Evolutionary conservation across 1,140 invertebrate genomes (phyloP).

Genomic region (Anastrepha obliqua): DNA sequence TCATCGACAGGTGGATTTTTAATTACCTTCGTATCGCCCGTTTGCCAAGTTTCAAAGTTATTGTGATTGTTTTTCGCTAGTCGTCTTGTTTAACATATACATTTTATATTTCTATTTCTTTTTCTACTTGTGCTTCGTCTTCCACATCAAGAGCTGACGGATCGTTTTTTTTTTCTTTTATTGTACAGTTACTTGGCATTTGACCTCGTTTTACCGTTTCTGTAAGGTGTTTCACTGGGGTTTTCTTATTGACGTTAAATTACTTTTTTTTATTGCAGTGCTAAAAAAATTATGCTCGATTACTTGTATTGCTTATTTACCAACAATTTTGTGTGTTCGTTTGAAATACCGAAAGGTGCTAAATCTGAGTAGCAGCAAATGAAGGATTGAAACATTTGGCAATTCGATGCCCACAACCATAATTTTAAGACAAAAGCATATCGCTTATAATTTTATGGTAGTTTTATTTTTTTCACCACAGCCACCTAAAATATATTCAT

Average conservation of each 20-base stretch:
- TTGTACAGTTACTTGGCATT: slow-evolving; percentile 46
- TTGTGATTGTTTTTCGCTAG: slow-evolving; percentile 16
- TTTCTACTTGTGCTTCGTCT: not conserved
- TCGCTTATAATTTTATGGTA: too few species aligned
- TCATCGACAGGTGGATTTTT: slow-evolving; percentile 52
- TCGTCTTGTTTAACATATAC: not conserved
- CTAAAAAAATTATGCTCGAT: slow-evolving; percentile 26
- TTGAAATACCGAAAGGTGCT: not conserved
- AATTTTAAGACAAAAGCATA: not conserved
- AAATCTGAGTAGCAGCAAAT: not conserved
- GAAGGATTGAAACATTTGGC: not conserved
- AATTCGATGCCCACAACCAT: not conserved
- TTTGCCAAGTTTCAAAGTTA: slow-evolving; percentile 10
- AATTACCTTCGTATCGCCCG: slow-evolving; percentile 41
- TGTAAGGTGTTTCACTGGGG: slow-evolving; percentile 3
- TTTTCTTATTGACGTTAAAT: slow-evolving; percentile 15
- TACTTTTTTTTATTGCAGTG: slow-evolving; percentile 27
- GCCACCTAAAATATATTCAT: too few species aligned
- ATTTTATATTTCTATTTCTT: not conserved
- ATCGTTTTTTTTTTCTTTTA: not conserved
- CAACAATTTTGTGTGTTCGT: not conserved
- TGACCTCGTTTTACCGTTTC: slow-evolving; percentile 43
- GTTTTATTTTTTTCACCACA: too few species aligned
- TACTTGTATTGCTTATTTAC: not conserved
- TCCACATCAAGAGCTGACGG: not conserved